phyloP scores from a whole-genome alignment of 1,140 invertebrate species.

The Augochlora pura region DNA sequence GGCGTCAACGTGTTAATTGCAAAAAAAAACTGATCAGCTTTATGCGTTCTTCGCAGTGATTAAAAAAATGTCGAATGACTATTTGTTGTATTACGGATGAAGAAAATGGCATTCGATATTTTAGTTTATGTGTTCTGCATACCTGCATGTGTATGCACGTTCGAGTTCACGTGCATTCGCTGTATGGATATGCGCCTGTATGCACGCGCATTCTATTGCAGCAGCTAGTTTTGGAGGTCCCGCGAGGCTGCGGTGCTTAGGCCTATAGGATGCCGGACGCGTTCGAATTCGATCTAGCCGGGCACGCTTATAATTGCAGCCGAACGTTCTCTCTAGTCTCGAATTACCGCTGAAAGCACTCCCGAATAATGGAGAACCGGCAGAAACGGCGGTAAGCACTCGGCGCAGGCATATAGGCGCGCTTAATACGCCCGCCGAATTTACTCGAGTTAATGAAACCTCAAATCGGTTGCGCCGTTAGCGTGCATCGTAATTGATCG shows the following conservation, averaged over 20 bases:
- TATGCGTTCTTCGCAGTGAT: too few species aligned
- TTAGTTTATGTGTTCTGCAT: too few species aligned
- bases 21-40: too few species aligned
- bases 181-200: too few species aligned
- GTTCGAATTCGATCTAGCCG: slow-evolving; percentile 29
- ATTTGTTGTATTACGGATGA: too few species aligned
- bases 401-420: slow-evolving; percentile 16
- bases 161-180: too few species aligned
- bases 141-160: too few species aligned
- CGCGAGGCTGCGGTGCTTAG: neutral
- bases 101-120: too few species aligned
- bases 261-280: neutral
- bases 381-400: slow-evolving; percentile 37
- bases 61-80: too few species aligned
- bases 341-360: slow-evolving; percentile 52
- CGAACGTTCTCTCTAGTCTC: slow-evolving; percentile 50
- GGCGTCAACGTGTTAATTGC: too few species aligned
- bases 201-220: neutral
- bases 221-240: neutral
- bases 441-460: slow-evolving; percentile 60
- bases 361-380: slow-evolving; percentile 51
- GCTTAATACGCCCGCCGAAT: slow-evolving; percentile 49
- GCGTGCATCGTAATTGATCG: slow-evolving; percentile 46
- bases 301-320: slow-evolving; percentile 55
- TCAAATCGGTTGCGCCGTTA: slow-evolving; percentile 56